Percentiles rank a stretch among this genome's conserved stretches.
Evolutionary conservation across 2,797 vertebrate species (phyloP).

Genomic region (Pterois miles): DNA sequence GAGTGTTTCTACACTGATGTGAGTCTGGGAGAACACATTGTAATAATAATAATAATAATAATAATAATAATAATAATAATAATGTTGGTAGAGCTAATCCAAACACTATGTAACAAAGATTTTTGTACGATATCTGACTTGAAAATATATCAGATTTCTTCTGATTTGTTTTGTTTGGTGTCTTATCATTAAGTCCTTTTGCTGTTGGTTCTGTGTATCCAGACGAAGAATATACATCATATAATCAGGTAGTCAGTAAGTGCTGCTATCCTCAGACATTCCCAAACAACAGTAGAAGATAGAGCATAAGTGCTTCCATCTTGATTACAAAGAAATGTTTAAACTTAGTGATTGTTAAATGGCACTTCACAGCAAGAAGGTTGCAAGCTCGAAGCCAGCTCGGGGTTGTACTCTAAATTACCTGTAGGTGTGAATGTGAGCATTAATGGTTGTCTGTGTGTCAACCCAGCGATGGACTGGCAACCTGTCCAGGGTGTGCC

Average conservation of each 20-base stretch:
- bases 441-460: too few species aligned
- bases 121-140: slow-evolving; percentile 55
- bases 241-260: background rate
- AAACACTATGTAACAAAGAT: slow-evolving; percentile 43
- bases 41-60: slow-evolving; percentile 16
- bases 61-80: slow-evolving; percentile 17
- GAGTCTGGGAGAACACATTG: slow-evolving; percentile 14
- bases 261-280: background rate
- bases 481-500: too few species aligned
- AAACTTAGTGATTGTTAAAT: too few species aligned
- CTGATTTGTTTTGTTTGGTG: slow-evolving; percentile 29
- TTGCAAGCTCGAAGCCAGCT: too few species aligned
- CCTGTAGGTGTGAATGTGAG: too few species aligned
- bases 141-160: slow-evolving; percentile 53
- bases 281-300: background rate
- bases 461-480: too few species aligned
- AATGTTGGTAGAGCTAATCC: slow-evolving; percentile 46
- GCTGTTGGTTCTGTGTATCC: background rate
- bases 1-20: slow-evolving; percentile 53
- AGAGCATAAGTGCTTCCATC: background rate
- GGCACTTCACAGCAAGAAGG: too few species aligned
- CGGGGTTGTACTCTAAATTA: too few species aligned
- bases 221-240: background rate
- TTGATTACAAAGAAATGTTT: background rate
- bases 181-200: slow-evolving; percentile 16